Base-by-base conservation (phyloP, 2,888 invertebrate genomes). In the Dusona sp. region DNA sequence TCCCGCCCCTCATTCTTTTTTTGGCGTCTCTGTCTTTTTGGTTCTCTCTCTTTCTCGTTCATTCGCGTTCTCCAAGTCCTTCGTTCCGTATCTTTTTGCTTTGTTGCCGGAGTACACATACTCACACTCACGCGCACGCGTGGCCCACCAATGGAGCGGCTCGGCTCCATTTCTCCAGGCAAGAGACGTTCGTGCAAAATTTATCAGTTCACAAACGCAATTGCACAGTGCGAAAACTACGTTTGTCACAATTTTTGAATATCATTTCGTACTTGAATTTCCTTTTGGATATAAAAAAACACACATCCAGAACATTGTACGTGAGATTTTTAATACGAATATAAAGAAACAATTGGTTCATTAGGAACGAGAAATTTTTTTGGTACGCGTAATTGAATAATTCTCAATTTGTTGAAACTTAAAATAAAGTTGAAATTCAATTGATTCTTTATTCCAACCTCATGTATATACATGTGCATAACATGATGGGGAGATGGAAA, bases 51-150 rank as follows among this genome's bases (percentile, higher is more conserved):
- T 57, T 7, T 51, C 29, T 36, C 48, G n/a, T 64, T 57, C 67
- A 19, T 68, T 84, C 77, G 64, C 77, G 64, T 61, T 67, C 57
- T 48, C 42, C 51, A 38, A 42, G 61, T 29, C 78, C 29, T 72
- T 77, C 51, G 61, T 36, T 77, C 68, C 79, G 48, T 80, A 82
- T 70, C 87, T 88, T 88, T 88, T 88, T 83, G 86, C 88, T 87
- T 88, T 90, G 88, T 87, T 89, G 89, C 85, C 38, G 74, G 42
- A 45, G 42, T 19, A 48, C 48, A 6, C 19, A 48, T 1, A 42
- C 42, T 11, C 13, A 45, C 16, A 72, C 48, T n/a, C 51, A 42
- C n/a, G n/a, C n/a, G n/a, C n/a, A n/a, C n/a, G n/a, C n/a, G n/a
- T n/a, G n/a, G n/a, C n/a, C n/a, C n/a, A n/a, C n/a, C n/a, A n/a